These are phyloP conservation scores for Hedychridium roseum DNA, from an alignment of 2,888 invertebrate species.

Conservation along the genomic window DNA sequence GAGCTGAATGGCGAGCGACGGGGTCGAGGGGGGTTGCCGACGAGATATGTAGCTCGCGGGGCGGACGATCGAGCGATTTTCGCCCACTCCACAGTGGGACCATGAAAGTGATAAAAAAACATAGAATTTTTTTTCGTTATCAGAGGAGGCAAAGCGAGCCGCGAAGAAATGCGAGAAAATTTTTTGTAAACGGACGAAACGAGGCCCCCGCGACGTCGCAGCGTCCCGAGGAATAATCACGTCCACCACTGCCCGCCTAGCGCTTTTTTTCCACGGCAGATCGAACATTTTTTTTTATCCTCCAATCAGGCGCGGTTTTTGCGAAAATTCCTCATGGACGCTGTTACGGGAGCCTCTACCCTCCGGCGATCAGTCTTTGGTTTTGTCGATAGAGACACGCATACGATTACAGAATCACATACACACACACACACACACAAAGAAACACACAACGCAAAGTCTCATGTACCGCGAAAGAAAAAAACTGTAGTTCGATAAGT, in stretches of 20 bases:
- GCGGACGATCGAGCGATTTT: slow-evolving; percentile 44
- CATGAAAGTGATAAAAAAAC: slow-evolving; percentile 57
- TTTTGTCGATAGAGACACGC: background rate
- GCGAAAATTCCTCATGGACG: no score
- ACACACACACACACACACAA: no score
- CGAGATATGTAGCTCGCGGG: no score
- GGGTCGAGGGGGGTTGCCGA: no score
- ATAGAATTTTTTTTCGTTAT: slow-evolving; percentile 50
- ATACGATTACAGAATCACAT: no score
- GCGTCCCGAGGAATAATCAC: slow-evolving; percentile 7
- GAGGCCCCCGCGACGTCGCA: no score
- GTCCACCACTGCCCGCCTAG: no score
- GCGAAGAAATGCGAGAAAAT: slow-evolving; percentile 26
- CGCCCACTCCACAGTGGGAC: slow-evolving; percentile 55
- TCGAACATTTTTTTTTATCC: slow-evolving; percentile 5
- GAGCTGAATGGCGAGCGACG: no score
- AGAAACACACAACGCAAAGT: slow-evolving; percentile 39
- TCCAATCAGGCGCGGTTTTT: background rate
- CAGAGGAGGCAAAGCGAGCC: slow-evolving; percentile 38
- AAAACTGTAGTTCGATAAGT: slow-evolving; percentile 57
- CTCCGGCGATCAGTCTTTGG: background rate
- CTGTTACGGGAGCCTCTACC: no score
- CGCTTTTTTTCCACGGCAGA: no score
- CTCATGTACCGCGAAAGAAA: slow-evolving; percentile 54
- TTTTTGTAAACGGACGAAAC: no score